Evolutionary conservation across 1,140 invertebrate species (phyloP).

Genomic region (Cephus cinctus): DNA sequence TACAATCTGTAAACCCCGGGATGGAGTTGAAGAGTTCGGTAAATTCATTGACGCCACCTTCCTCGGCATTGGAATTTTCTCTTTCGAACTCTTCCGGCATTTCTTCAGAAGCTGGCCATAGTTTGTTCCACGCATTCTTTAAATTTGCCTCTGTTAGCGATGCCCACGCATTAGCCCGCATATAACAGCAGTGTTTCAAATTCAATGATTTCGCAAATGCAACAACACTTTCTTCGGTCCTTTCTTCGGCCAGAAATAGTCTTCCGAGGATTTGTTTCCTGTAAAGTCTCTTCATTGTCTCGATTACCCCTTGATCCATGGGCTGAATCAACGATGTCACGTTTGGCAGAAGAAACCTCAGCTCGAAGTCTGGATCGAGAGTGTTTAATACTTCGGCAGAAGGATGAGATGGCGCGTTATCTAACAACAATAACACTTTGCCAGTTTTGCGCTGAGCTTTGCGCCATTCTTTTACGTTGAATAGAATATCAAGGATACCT

Average conservation of each 20-base stretch:
- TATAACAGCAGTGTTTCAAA: constrained; percentile 27
- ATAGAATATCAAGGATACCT: too few relatives aligned
- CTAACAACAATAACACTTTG: too few relatives aligned
- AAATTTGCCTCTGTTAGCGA: constrained; percentile 31
- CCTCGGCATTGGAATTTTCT: background rate
- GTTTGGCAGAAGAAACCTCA: too few relatives aligned
- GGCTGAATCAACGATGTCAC: too few relatives aligned
- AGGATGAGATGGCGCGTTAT: too few relatives aligned
- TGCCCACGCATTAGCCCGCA: constrained; percentile 36
- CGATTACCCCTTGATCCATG: too few relatives aligned
- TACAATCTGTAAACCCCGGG: background rate
- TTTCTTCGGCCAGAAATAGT: constrained; percentile 7
- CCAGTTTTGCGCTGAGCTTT: too few relatives aligned
- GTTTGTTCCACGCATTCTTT: background rate
- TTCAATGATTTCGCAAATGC: too few relatives aligned
- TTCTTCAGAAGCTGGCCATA: background rate
- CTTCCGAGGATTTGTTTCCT: too few relatives aligned
- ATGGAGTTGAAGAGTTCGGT: background rate
- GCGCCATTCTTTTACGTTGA: background rate
- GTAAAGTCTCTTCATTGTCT: too few relatives aligned
- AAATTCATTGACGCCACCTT: background rate
- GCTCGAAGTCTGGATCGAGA: too few relatives aligned
- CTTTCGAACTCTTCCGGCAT: background rate
- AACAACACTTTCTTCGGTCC: constrained; percentile 12
- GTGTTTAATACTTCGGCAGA: too few relatives aligned